Percentiles rank a stretch among this genome's conserved stretches.
Conservation (phyloP, 2,888 invertebrate genomes). For the Sisyra nigra region DNA sequence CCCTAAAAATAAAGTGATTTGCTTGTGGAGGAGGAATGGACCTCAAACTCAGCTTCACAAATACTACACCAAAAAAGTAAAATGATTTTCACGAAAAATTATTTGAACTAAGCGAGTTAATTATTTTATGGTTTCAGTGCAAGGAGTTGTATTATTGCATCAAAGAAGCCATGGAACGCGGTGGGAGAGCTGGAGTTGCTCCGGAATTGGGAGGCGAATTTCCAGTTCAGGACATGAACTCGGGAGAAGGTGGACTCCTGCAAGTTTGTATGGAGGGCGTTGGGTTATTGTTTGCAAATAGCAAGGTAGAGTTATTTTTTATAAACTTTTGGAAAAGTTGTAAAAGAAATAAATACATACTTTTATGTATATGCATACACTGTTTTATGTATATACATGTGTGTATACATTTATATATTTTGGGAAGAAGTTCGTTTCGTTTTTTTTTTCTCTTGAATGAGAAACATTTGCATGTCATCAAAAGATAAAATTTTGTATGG, state of each 20-base stretch:
- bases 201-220: conserved; percentile 87
- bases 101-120: not conserved
- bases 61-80: conserved; percentile 96
- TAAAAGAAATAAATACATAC: too few relatives aligned
- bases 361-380: too few relatives aligned
- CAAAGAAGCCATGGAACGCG: conserved; percentile 95
- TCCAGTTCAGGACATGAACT: conserved; percentile 93
- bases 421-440: not conserved
- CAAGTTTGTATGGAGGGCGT: conserved; percentile 99
- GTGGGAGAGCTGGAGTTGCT: conserved; percentile 50
- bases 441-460: not conserved
- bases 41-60: conserved; percentile 92
- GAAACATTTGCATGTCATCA: not conserved
- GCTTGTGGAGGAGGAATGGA: conserved; percentile 91
- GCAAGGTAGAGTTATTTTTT: conserved; percentile 65
- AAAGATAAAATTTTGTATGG: too few relatives aligned
- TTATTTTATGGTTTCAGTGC: conserved; percentile 46
- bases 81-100: conserved; percentile 6
- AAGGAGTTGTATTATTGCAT: conserved; percentile 97
- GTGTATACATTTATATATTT: not conserved
- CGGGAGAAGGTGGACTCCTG: conserved; percentile 92
- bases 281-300: conserved; percentile 94
- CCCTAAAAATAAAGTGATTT: conserved; percentile 93
- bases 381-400: too few relatives aligned
- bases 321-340: conserved; percentile 19